Base-by-base conservation (phyloP, 2,113 vertebrate species). In the Glareola pratincola region DNA sequence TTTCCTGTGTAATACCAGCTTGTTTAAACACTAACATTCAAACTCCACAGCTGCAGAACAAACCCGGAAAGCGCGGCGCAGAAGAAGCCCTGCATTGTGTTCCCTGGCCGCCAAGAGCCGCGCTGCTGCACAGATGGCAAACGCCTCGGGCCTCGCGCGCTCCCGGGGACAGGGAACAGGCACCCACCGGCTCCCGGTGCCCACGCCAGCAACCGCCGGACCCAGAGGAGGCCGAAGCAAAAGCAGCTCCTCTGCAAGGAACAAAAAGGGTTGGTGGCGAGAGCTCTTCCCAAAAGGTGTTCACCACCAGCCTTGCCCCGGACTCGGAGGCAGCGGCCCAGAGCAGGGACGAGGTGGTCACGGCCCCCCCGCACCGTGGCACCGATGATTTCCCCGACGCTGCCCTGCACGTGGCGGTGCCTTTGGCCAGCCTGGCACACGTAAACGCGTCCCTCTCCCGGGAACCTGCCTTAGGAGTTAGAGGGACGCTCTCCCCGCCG, bases 1-100 rank as follows among this genome's bases (percentile, higher is more conserved):
- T 98, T 98, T 98, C 98, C 98, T 98, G 98, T 98, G 98, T 97
- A 98, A 98, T 98, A 98, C 98, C 98, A 98, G 98, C 98, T 98
- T 98, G 98, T 98, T 98, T 98, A 98, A 98, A 98, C 98, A 98
- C 98, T 98, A 97, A 97, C 98, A 98, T 96, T 97, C 98, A 94
- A 97, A 96, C 97, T 95, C 89, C 98, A 98, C 98, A 98, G 98
- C 98, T 98, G 98, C 98, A 98, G 98, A 97, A 96, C 98, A 98
- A 98, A 95, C 98, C 98, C 97, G 98, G 98, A 98, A 98, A 98
- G 97, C 96, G 37, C n/a, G 53, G 95, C 90, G 97, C 97, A 97
- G 97, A 98, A 98, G 98, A 98, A 98, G 96, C 96, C 96, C 96
- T 92, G 96, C 97, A 97, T 97, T 97, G 98, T 98, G 97, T 85